phyloP scores from a whole-genome alignment of 2,113 vertebrate species.

The Montifringilla adamsi region DNA sequence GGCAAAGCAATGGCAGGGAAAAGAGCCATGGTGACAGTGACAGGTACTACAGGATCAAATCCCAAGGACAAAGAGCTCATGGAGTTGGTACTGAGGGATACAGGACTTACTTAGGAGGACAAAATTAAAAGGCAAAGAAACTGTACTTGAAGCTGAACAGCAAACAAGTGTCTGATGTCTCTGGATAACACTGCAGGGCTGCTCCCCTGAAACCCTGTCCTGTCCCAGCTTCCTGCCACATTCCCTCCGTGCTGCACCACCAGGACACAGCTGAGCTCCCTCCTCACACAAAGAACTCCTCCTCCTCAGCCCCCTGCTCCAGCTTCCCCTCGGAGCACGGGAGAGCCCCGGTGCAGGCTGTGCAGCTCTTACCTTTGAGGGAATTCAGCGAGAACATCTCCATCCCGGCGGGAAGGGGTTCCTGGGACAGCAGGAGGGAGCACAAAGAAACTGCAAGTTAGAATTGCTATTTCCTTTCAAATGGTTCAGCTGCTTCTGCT shows the following conservation, averaged over 20 bases:
- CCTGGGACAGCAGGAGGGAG: constrained; percentile 39
- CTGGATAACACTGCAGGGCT: background rate
- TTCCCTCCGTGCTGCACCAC: background rate
- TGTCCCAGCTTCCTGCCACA: background rate
- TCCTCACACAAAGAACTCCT: background rate
- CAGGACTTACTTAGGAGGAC: background rate
- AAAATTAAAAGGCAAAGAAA: background rate
- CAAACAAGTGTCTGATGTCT: background rate
- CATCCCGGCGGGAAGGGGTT: constrained; percentile 61
- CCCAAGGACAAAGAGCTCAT: background rate
- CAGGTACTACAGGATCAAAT: background rate
- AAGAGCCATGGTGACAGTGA: background rate
- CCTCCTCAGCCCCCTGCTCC: background rate
- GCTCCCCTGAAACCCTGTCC: background rate
- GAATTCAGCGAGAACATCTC: constrained; percentile 81
- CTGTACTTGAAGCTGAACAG: background rate
- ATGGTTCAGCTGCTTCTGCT: background rate
- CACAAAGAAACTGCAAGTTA: background rate
- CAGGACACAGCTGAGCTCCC: background rate
- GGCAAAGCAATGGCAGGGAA: background rate
- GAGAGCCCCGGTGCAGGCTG: fast-evolving
- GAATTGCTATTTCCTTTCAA: background rate
- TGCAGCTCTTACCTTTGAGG: constrained; percentile 72
- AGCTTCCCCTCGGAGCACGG: background rate
- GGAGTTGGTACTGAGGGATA: background rate